A percentile compares a stretch with the other conserved stretches of the same genome.
Evolutionary conservation across 2,113 vertebrate genomes (phyloP).

Genomic region (Aleadryas rufinucha): DNA sequence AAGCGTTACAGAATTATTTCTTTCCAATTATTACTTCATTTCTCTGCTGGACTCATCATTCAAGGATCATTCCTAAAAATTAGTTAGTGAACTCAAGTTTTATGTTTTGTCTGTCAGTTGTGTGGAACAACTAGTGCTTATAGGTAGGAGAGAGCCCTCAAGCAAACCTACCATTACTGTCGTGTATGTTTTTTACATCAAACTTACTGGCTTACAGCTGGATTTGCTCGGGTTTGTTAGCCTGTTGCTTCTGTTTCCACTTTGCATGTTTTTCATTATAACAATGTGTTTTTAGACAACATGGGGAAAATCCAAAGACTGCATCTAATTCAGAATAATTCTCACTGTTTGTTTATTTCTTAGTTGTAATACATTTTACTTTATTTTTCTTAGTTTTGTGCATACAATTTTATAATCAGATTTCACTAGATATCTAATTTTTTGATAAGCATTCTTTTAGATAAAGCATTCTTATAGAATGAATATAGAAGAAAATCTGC

Average conservation of each 20-base stretch:
- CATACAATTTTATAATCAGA: background rate
- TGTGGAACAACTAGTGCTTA: background rate
- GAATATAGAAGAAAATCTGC: background rate
- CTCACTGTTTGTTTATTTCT: background rate
- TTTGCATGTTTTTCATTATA: background rate
- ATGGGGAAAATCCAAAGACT: background rate
- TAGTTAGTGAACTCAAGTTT: background rate
- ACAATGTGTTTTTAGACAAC: background rate
- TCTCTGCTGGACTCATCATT: background rate
- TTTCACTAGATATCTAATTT: background rate
- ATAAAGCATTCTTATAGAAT: background rate
- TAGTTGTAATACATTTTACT: background rate
- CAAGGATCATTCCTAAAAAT: background rate
- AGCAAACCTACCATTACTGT: background rate
- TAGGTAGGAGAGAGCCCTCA: background rate
- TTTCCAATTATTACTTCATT: background rate
- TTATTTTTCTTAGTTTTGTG: background rate
- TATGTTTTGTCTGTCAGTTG: background rate
- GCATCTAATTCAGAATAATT: background rate
- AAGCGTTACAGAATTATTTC: background rate
- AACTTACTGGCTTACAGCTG: background rate
- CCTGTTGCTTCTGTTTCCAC: background rate
- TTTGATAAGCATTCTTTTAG: background rate
- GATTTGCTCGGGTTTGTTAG: background rate
- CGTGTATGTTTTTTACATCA: background rate